Percentiles rank a stretch among this genome's conserved stretches.
These are phyloP conservation scores for Erinaceus europaeus DNA, from an alignment of 2,113 vertebrate genomes.

Conservation along the genomic window DNA sequence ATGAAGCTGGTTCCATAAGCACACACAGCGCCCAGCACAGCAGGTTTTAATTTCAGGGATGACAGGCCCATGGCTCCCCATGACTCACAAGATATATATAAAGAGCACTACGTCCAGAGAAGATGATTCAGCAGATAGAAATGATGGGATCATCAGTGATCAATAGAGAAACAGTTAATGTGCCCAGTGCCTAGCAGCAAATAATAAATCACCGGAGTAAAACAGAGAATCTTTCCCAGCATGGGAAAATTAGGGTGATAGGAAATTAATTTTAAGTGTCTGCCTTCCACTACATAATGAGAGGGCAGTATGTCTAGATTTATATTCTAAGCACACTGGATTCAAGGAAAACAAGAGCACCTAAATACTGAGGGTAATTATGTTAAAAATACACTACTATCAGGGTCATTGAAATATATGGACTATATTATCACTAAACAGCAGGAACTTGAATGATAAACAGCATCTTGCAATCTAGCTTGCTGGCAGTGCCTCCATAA, in stretches of 20 bases:
- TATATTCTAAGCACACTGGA: background rate
- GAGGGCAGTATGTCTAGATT: background rate
- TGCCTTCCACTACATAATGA: background rate
- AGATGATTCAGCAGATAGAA: conserved; percentile 14
- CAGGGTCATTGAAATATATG: background rate
- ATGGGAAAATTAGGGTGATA: background rate
- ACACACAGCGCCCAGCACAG: background rate
- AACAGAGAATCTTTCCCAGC: background rate
- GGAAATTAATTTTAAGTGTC: conserved; percentile 51
- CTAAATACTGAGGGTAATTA: conserved; percentile 32
- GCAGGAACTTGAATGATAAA: background rate
- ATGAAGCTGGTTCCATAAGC: background rate
- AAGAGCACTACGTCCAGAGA: background rate
- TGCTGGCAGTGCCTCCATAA: background rate
- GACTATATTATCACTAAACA: background rate
- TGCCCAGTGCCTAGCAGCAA: conserved; percentile 21
- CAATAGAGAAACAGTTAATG: conserved; percentile 4
- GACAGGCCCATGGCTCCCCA: background rate
- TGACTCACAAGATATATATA: conserved; percentile 33
- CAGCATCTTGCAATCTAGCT: background rate
- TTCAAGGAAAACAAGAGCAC: background rate
- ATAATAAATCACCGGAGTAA: conserved; percentile 48
- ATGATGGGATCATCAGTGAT: conserved; percentile 26
- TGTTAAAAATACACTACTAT: conserved; percentile 33
- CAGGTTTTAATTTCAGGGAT: conserved; percentile 36